A percentile compares a stretch with the other conserved stretches of the same genome.
These are phyloP conservation scores for Malurus leucopterus DNA, from an alignment of 2,797 vertebrate genomes.

Conservation along the genomic window DNA sequence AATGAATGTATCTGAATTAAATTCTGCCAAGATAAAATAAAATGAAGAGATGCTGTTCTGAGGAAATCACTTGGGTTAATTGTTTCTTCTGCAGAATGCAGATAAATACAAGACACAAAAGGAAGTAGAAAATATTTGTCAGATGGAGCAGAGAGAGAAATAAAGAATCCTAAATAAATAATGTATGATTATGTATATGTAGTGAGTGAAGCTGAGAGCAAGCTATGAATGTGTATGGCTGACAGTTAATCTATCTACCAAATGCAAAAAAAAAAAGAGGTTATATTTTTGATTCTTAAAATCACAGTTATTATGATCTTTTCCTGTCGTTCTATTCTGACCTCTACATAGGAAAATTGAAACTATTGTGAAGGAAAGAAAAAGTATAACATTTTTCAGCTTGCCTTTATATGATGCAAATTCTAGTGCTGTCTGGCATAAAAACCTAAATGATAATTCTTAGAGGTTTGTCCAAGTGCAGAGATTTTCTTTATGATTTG, in stretches of 20 bases:
- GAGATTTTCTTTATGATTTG: not conserved
- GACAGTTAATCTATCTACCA: not conserved
- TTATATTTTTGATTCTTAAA: not conserved
- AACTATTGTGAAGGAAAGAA: not conserved
- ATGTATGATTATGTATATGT: not conserved
- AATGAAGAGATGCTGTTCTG: not conserved
- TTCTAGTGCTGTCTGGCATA: not conserved
- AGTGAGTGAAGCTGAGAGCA: not conserved
- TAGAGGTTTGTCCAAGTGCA: not conserved
- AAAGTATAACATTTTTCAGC: not conserved
- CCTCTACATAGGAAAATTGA: not conserved
- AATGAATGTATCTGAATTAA: conserved; percentile 32
- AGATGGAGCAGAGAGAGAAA: not conserved
- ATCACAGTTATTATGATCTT: not conserved
- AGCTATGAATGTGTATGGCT: not conserved
- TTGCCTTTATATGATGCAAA: not conserved
- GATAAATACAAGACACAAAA: conserved; percentile 8
- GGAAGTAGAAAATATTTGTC: not conserved
- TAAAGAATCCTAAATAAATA: not conserved
- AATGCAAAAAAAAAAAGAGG: not conserved
- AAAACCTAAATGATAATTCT: not conserved
- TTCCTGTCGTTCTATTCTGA: not conserved
- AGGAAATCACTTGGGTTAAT: conserved; percentile 35
- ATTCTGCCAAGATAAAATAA: conserved; percentile 34
- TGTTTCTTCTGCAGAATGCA: conserved; percentile 35